These are phyloP conservation scores for Branchinecta sandiegonensis DNA, from an alignment of 2,888 invertebrate genomes.

Conservation along the genomic window DNA sequence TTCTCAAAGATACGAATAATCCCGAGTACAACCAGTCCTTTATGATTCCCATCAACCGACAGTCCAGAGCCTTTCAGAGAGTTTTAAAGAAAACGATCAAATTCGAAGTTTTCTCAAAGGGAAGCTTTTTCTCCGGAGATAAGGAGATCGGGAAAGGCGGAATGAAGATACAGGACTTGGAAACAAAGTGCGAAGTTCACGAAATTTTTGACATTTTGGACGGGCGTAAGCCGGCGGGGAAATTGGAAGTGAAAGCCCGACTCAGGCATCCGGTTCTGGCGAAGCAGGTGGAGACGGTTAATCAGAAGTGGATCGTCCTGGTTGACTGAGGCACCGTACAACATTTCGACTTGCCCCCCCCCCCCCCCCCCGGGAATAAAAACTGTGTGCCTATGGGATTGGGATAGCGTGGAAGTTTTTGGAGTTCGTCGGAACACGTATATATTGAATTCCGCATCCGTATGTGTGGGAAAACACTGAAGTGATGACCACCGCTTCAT, in stretches of 20 bases:
- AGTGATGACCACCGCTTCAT: too few relatives aligned
- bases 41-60: conserved; percentile 60
- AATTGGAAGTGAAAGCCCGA: conserved; percentile 72
- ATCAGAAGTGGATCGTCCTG: conserved; percentile 60
- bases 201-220: conserved; percentile 88
- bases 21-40: conserved; percentile 74
- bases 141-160: conserved; percentile 61
- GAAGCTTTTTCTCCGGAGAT: conserved; percentile 86
- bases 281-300: conserved; percentile 74
- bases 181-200: conserved; percentile 72
- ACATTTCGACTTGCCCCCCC: neutral
- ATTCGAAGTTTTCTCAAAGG: conserved; percentile 78
- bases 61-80: conserved; percentile 61
- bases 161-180: conserved; percentile 75
- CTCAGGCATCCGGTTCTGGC: conserved; percentile 71
- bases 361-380: too few relatives aligned
- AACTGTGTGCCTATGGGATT: too few relatives aligned
- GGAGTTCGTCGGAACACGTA: too few relatives aligned
- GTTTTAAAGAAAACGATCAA: conserved; percentile 81
- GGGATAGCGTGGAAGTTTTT: too few relatives aligned
- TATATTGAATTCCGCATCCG: too few relatives aligned
- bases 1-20: conserved; percentile 68
- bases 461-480: too few relatives aligned
- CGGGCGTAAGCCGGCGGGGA: conserved; percentile 69
- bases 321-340: conserved; percentile 6